Evolutionary conservation across 2,888 invertebrate species (phyloP).

Genomic region (Kuschelorhynchus macadamiae): DNA sequence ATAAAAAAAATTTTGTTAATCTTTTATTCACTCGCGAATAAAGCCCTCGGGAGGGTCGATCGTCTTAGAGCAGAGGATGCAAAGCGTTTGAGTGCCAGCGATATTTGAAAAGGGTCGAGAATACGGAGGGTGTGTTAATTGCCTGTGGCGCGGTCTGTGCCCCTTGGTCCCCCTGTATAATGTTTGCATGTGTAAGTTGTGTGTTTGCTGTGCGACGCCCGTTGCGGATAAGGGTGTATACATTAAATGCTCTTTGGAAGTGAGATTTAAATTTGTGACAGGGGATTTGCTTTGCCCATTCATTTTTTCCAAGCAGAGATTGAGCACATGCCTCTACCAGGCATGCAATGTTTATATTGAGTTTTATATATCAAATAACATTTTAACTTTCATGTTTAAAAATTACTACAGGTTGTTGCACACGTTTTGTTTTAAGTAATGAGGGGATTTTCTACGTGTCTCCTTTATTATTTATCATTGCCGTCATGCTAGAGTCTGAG

Average conservation of each 20-base stretch:
- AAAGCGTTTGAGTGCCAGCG: constrained; percentile 34
- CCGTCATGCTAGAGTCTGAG: no score
- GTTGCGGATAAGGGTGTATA: constrained; percentile 30
- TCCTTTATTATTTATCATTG: no score
- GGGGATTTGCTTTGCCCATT: constrained; percentile 28
- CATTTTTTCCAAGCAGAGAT: no score
- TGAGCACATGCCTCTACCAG: no score
- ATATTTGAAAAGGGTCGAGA: constrained; percentile 61
- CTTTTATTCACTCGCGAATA: background rate
- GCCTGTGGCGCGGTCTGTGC: constrained; percentile 59
- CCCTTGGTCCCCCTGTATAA: constrained; percentile 48
- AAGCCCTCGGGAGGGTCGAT: background rate
- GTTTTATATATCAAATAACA: no score
- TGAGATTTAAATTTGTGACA: constrained; percentile 33
- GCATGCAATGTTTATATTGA: no score
- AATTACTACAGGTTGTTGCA: no score
- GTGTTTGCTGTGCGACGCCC: constrained; percentile 56
- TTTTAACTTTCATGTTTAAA: no score
- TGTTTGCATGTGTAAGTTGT: constrained; percentile 61
- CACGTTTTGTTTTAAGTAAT: no score
- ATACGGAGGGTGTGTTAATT: constrained; percentile 64
- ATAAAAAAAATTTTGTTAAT: background rate
- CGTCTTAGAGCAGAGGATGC: background rate
- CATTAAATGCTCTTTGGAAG: constrained; percentile 36
- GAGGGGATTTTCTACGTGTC: no score